Conservation (phyloP, 1,140 invertebrate species). For the Drosophila sproati region DNA sequence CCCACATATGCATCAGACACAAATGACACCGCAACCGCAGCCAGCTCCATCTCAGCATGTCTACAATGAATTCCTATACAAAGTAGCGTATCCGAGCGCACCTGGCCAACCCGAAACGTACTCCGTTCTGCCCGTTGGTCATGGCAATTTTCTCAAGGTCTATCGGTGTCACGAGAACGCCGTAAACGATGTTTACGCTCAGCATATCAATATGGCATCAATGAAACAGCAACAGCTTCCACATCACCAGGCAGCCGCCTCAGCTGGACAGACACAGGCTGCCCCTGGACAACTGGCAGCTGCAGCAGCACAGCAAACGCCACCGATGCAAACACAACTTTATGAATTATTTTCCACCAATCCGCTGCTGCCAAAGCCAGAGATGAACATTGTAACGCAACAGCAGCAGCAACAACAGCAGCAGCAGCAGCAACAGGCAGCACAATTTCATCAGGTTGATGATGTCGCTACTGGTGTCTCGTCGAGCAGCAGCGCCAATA, state of each 20-base stretch:
- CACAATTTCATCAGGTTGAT: slow-evolving; percentile 50
- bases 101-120: slow-evolving; percentile 71
- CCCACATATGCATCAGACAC: slow-evolving; percentile 49
- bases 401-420: slow-evolving; percentile 34
- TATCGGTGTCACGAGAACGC: slow-evolving; percentile 77
- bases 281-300: slow-evolving; percentile 10
- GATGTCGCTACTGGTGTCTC: slow-evolving; percentile 23
- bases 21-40: slow-evolving; percentile 48
- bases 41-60: slow-evolving; percentile 45
- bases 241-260: slow-evolving; percentile 22
- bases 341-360: slow-evolving; percentile 80
- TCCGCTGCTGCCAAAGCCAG: slow-evolving; percentile 69
- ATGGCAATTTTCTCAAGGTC: slow-evolving; percentile 80
- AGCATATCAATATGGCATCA: slow-evolving; percentile 70
- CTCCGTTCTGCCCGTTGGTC: slow-evolving; percentile 78
- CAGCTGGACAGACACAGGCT: slow-evolving; percentile 10
- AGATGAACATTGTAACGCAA: slow-evolving; percentile 49
- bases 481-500: slow-evolving; percentile 56
- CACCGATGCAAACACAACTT: slow-evolving; percentile 58
- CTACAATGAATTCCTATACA: slow-evolving; percentile 74
- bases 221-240: slow-evolving; percentile 49
- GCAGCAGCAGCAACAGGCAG: slow-evolving; percentile 24
- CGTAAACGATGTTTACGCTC: slow-evolving; percentile 49
- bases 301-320: slow-evolving; percentile 41
- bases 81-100: slow-evolving; percentile 58